Evolutionary conservation across 2,113 vertebrate species (phyloP).

Genomic region (Andinoacara biseriatus): DNA sequence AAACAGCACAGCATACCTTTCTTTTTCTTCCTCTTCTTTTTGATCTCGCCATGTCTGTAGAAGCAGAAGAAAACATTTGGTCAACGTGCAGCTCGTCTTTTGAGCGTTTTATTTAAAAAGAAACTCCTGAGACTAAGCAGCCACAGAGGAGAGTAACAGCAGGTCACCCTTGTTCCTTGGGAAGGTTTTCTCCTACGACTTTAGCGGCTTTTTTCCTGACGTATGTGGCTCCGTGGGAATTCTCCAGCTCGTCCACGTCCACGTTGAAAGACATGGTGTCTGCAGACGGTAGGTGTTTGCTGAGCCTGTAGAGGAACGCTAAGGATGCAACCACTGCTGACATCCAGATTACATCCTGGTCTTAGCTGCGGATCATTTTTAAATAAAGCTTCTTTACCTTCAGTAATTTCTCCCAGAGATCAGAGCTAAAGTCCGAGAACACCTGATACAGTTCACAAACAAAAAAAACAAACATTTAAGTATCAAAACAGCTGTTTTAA

Average conservation of each 20-base stretch:
- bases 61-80: not conserved
- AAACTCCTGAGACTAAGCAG: not conserved
- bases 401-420: not conserved
- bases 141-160: not conserved
- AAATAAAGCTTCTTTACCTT: not conserved
- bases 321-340: conserved; percentile 25
- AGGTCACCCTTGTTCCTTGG: conserved; percentile 88
- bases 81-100: not conserved
- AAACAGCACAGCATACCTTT: conserved; percentile 81
- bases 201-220: conserved; percentile 94
- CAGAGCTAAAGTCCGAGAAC: not conserved
- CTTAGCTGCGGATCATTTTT: not conserved
- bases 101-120: not conserved
- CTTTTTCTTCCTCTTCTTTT: conserved; percentile 98
- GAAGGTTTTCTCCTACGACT: conserved; percentile 85
- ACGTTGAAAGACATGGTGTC: conserved; percentile 95
- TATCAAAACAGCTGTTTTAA: not conserved
- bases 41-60: conserved; percentile 89
- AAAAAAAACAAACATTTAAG: not conserved
- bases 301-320: conserved; percentile 83
- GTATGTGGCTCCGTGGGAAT: conserved; percentile 94
- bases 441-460: not conserved
- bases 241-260: conserved; percentile 96
- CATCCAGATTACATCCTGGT: not conserved
- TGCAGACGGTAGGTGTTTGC: conserved; percentile 93